Evolutionary conservation across 2,888 invertebrate genomes (phyloP), one percentile per base, ranked within the genome.

Genomic region (Esperia sulphurella): DNA sequence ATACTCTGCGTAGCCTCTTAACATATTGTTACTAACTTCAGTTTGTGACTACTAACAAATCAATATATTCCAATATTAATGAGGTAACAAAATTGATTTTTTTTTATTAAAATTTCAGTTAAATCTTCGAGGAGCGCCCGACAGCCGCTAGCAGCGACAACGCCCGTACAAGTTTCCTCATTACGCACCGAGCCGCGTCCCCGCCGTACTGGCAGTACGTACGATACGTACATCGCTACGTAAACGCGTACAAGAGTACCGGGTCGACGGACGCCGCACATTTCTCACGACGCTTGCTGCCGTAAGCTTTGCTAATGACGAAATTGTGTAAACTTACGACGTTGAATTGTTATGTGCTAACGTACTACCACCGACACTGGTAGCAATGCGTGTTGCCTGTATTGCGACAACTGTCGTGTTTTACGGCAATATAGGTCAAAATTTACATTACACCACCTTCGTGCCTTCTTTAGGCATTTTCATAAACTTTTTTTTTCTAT

Each of bases 241-340:
- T 50, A 33, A 52, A 50, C 52, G 54, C 51, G 33, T 29, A 35
- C 35, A n/a, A 35, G 35, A n/a, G 46, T 43, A 45, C 39, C 51
- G 58, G 53, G 49, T 46, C 57, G 59, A 57, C 57, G 65, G 70
- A 65, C 71, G 73, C 67, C 68, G 68, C 66, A 59, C 61, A 69
- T 80, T 81, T 80, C 84, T 80, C 83, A 75, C 82, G 78, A 78
- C 80, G 88, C 87, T 87, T 87, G 87, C 88, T 75, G 68, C 74
- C 55, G 86, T 83, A 84, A 85, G 88, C 88, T 87, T 86, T 78
- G 85, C 86, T 79, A 81, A 79, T 79, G 86, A 85, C 66, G 85
- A 83, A 81, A 82, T 74, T 57, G 73, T 71, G 71, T 72, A 72
- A 21, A 21, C 21, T 21, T 21, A 21, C 68, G 65, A 67, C 71